A percentile compares a stretch with the other conserved stretches of the same genome.
phyloP scores from a whole-genome alignment of 2,888 invertebrate genomes.

The Drosophila borborema region DNA sequence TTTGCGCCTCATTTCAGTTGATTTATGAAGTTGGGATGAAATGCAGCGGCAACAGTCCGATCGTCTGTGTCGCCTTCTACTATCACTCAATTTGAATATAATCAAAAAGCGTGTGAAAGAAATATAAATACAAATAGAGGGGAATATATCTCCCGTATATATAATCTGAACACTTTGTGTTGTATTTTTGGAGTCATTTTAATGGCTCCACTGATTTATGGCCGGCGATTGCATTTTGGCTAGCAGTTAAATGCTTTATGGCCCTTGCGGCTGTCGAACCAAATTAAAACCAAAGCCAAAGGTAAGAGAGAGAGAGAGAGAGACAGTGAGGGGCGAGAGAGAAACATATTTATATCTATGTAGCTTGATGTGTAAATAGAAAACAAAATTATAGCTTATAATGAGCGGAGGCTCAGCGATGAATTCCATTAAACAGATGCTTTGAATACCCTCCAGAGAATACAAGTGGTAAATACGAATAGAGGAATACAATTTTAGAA shows the following conservation, averaged over 20 bases:
- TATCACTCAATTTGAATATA: slow-evolving; percentile 65
- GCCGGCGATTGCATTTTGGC: slow-evolving; percentile 67
- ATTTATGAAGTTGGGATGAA: slow-evolving; percentile 43
- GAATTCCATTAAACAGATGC: slow-evolving; percentile 8
- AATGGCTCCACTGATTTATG: slow-evolving; percentile 67
- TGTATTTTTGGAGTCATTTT: slow-evolving; percentile 56
- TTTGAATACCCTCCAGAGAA: background rate
- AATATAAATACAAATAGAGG: background rate
- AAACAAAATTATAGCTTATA: background rate
- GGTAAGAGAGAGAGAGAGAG: background rate
- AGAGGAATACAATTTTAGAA: background rate
- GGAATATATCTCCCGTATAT: background rate
- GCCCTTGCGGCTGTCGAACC: slow-evolving; percentile 41
- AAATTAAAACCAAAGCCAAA: slow-evolving; percentile 46
- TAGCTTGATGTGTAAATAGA: slow-evolving; percentile 25
- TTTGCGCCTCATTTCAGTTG: slow-evolving; percentile 13
- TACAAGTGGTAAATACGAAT: background rate
- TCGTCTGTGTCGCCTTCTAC: slow-evolving; percentile 37
- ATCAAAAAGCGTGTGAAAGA: slow-evolving; percentile 42
- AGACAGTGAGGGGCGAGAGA: background rate
- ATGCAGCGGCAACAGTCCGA: slow-evolving; percentile 49
- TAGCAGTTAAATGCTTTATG: slow-evolving; percentile 67
- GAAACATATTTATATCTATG: background rate
- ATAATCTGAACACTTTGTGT: slow-evolving; percentile 14
- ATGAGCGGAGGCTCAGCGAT: background rate